Evolutionary conservation across 2,113 vertebrate genomes (phyloP), one percentile per base, ranked within the genome.

Genomic region (Trogon melanurus): DNA sequence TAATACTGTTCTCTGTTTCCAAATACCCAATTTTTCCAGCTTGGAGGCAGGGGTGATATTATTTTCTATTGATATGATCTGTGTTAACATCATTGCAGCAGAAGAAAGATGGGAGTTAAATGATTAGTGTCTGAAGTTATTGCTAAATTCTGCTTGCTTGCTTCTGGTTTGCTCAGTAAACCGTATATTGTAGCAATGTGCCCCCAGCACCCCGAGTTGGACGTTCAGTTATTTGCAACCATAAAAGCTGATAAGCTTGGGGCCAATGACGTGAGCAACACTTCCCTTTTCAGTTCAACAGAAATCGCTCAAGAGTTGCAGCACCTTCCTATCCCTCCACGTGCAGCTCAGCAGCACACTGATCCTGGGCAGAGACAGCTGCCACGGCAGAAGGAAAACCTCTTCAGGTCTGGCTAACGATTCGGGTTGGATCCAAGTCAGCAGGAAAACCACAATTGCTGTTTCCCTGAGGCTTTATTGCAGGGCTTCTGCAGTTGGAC

Each of bases 151-250:
- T 62, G 51, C 47, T 81, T 19, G 14, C 58, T 94, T 73, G 64
- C n/a, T 51, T 78, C 92, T 94, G 72, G 19, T 56, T 96, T 96
- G 81, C 89, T 79, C 79, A 93, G 82, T 88, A 89, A 91, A 85
- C 44, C 61, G 44, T 18, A 20, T 13, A 30, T 58, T 86, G 64
- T 34, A 88, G 62, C 75, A 91, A 74, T 20, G 38, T 74, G 47
- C 60, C 88, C 58, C 71, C 66, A 80, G 91, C 81, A 60, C 16
- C 38, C 47, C 27, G 56, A 60, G 29, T 17, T 78, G 71, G 56
- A 15, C 18, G 4, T 14, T 78, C 50, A 85, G 78, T 90, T 83
- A 20, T 71, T 62, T 48, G 32, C 53, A 72, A 70, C 74, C 56
- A 50, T 61, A 80, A 56, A 91, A 76, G n/a, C 62, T n/a, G 82